Base-by-base conservation (phyloP, 2,797 vertebrate species). In the Rhinichthys osculus region DNA sequence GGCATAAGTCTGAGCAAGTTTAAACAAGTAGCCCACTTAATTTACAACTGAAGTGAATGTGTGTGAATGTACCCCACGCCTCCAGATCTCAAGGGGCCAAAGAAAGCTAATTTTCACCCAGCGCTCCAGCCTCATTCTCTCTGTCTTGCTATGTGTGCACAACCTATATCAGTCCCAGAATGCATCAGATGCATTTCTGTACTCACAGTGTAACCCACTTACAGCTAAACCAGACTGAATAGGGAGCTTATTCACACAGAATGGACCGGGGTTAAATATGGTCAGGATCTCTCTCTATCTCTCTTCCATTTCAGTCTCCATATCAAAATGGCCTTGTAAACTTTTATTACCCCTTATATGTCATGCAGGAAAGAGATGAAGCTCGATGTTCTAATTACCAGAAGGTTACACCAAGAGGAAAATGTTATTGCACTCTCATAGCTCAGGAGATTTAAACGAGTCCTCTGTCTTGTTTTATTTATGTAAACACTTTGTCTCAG, bases 181-280 rank as follows among this genome's bases (percentile, higher is more conserved):
- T 54, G 73, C 47, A 77, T 84, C 62, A 27, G 64, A 67, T 69
- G 47, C 82, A 66, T 67, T 81, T 19, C 42, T 67, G 62, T 69
- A 69, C 27, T 69, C 59, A n/a, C 50, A 72, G 23, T 2, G 7
- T 78, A 84, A 84, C 62, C 62, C 82, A 83, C 82, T 76, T 76
- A 76, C 57, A 76, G 42, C 21, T 50, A 44, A 50, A 66, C 42
- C 21, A 52, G 59, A 76, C 42, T 76, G 71, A 23, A 66, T 16
- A 38, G 57, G 19, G 40, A 66, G 27, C 40, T 9, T 33, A 47
- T 81, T 81, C 44, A 21, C 21, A 27, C n/a, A 64, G 38, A 21
- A 14, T 7, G 33, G 30, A 21, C 13, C 16, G 2, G 17, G 27
- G 52, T 82, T 62, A 73, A 33, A 27, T 35, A 33, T 52, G 44